Evolutionary conservation across 2,113 vertebrate species (phyloP).

Genomic region (Osmerus mordax): DNA sequence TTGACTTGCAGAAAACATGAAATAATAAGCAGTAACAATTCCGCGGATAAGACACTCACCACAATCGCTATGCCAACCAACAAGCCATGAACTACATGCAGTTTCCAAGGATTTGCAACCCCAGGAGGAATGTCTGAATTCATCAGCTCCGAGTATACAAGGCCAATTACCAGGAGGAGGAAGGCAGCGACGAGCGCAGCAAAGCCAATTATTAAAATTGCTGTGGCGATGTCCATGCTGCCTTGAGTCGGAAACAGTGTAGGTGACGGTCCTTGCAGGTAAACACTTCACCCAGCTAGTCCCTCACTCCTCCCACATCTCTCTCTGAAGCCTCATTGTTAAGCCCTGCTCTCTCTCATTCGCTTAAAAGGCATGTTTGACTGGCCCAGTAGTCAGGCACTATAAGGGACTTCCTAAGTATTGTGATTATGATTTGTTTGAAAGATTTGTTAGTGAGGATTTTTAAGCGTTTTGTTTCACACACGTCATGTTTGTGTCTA

Average conservation of each 20-base stretch:
- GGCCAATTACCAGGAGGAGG: conserved; percentile 73
- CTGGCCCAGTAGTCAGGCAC: not conserved
- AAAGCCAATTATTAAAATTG: conserved; percentile 67
- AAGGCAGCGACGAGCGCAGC: conserved; percentile 67
- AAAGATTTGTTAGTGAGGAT: too few relatives aligned
- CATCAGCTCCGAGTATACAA: conserved; percentile 73
- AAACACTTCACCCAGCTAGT: conserved; percentile 51
- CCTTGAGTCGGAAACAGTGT: conserved; percentile 33
- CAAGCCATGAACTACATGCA: conserved; percentile 63
- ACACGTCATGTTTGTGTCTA: too few relatives aligned
- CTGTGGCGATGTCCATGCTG: conserved; percentile 66
- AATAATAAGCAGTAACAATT: conserved; percentile 28
- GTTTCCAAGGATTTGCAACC: conserved; percentile 68
- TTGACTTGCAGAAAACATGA: conserved; percentile 19
- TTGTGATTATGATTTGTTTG: not conserved
- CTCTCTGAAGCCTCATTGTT: not conserved
- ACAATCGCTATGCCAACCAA: conserved; percentile 65
- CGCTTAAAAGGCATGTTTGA: not conserved
- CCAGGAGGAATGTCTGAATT: conserved; percentile 77
- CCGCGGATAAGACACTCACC: conserved; percentile 67
- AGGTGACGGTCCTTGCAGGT: conserved; percentile 49
- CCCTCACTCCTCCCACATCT: conserved; percentile 28
- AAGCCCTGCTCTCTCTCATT: too few relatives aligned
- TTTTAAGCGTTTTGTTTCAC: too few relatives aligned
- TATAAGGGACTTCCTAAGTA: too few relatives aligned